A percentile compares a stretch with the other conserved stretches of the same genome.
Conservation (phyloP, 2,888 invertebrate genomes). For the Lamellibrachia satsuma region DNA sequence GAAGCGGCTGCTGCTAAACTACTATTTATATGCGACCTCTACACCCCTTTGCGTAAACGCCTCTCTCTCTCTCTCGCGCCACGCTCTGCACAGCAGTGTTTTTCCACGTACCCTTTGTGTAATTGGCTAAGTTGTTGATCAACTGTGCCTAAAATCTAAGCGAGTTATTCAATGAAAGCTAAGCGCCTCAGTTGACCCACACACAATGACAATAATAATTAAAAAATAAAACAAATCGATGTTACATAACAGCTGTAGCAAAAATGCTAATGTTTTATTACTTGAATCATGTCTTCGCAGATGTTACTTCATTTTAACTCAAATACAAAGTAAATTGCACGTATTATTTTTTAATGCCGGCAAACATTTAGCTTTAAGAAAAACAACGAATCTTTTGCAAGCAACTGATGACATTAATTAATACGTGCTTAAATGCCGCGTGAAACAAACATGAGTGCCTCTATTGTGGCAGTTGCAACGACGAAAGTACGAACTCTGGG, state of each 20-base stretch:
- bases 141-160: background rate
- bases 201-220: background rate
- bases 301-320: background rate
- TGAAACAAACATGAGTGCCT: background rate
- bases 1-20: background rate
- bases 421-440: background rate
- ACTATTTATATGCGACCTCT: constrained; percentile 17
- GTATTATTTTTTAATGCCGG: background rate
- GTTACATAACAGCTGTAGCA: background rate
- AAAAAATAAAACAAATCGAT: background rate
- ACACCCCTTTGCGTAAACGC: constrained; percentile 6
- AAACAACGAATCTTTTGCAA: background rate
- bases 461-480: background rate
- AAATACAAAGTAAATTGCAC: background rate
- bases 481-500: constrained; percentile 11
- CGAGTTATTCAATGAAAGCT: background rate
- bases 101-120: constrained; percentile 1
- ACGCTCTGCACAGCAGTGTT: background rate
- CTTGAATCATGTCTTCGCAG: background rate
- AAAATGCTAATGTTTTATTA: background rate
- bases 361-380: background rate
- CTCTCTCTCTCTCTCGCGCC: background rate
- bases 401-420: background rate
- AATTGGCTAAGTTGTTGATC: background rate
- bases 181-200: background rate